Base-by-base conservation (phyloP, 2,797 vertebrate genomes). In the Sebastiscus tertius region DNA sequence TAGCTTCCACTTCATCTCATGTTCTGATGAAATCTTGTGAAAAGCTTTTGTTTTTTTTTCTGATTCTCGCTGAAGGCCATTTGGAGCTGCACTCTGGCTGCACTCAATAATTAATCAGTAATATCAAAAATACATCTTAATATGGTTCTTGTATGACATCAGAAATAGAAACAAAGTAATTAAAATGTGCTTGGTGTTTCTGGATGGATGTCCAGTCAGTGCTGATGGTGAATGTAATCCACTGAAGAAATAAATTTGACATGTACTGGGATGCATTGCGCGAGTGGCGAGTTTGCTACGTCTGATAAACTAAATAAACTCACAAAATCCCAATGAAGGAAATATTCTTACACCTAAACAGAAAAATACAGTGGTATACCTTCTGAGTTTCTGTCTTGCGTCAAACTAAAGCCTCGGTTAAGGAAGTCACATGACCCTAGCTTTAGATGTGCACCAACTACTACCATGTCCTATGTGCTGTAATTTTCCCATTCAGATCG, bases 1-100 rank as follows among this genome's bases (percentile, higher is more conserved):
- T 88, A 82, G 72, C 61, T 73, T 80, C 52, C 26, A 69, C 79
- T 81, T 79, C 18, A 26, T 75, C 66, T 69, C 72, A 22, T 74
- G 75, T 73, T 87, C 69, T 85, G 74, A 88, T 81, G 69, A 88
- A 82, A 87, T 86, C 65, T 79, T 79, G 66, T 85, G 77, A 89
- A 90, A 92, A 82, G 79, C 83, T 77, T 49, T 73, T 66, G 74
- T 83, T 86, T 81, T 46, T 46, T 46, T 24, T 49, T 81, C 72
- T 54, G n/a, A 59, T 60, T 71, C 4, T 34, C 26, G 8, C 49
- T 39, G 8, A 72, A 27, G 56, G 33, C 12, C 5, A 59, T 71
- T 82, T 69, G 26, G 29, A 68, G 42, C 74, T 42, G 27, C 46
- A 60, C 29, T 62, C 46, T 42, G 29, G 36, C 26, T 61, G 34